Base-by-base conservation (phyloP, 2,113 vertebrate species). In the Apteryx owenii region DNA sequence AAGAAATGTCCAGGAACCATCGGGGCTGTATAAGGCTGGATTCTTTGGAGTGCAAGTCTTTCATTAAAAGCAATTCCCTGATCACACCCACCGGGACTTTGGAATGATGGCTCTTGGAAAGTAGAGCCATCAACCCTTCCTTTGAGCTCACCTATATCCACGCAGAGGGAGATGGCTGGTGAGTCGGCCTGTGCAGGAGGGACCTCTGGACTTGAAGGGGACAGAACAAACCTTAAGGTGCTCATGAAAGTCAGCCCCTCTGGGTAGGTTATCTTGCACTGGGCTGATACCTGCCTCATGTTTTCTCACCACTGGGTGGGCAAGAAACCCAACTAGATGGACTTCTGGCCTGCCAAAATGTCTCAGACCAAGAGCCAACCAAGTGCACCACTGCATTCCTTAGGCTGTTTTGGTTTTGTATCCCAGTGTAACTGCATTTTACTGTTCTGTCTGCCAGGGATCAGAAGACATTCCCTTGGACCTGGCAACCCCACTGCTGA, bases 61-160 rank as follows among this genome's bases (percentile, higher is more conserved):
- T 10, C 56, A 60, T 11, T 18, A 31, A 31, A 60, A 60, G 3
- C 3, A n/a, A 65, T 11, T n/a, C 51, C 78, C 66, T 4, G 64
- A 75, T 81, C 72, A 93, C 92, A 92, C 90, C 92, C 92, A 48
- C 64, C 10, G 1, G 93, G 91, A 95, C 93, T 96, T 96, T 84
- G 90, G 82, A 93, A 92, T 71, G 70, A 76, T 88, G 84, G 80
- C 33, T 93, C n/a, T 20, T 53, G 81, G 33, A 46, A 13, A 8
- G 7, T 60, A 64, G 26, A 91, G 58, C 76, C 33, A 10, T 33
- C 42, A 16, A 21, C 22, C 42, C 31, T 36, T 28, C 51, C 61
- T 15, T 0, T 1, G 0, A 31, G 31, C 53, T 46, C 3, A 0
- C 65, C 46, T 36, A 36, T 50, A 60, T 46, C 46, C 25, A 3